A percentile compares a stretch with the other conserved stretches of the same genome.
phyloP scores from a whole-genome alignment of 2,797 vertebrate species.

The Coregonus ussuriensis region DNA sequence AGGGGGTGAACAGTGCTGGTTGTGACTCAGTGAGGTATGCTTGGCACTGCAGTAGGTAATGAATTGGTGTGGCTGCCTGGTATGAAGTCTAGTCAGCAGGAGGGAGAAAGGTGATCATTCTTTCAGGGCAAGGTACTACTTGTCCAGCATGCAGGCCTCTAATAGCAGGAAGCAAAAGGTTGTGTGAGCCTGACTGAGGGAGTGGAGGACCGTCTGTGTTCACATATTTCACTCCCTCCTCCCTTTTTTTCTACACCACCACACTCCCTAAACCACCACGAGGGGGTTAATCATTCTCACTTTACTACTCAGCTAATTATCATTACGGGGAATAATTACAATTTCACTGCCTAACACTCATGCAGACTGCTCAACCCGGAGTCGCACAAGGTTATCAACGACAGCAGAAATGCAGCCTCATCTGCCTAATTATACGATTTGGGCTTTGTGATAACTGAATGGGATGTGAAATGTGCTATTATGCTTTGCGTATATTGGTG shows the following conservation, averaged over 20 bases:
- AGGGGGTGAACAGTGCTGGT: constrained; percentile 31
- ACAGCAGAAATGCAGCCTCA: constrained; percentile 67
- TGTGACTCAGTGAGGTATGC: constrained; percentile 52
- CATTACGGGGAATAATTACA: constrained; percentile 75
- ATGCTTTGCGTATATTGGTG: constrained; percentile 39
- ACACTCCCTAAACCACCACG: constrained; percentile 47
- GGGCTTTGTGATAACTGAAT: constrained; percentile 71
- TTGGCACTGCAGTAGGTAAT: constrained; percentile 54
- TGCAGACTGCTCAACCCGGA: constrained; percentile 57
- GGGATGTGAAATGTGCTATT: constrained; percentile 65
- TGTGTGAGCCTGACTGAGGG: constrained; percentile 2
- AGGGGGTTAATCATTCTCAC: constrained; percentile 70
- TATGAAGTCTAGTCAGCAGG: constrained; percentile 55
- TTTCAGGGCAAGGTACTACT: constrained; percentile 49
- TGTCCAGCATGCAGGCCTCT: constrained; percentile 43
- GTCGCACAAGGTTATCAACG: constrained; percentile 74
- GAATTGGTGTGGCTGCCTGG: constrained; percentile 58
- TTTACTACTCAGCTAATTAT: constrained; percentile 74
- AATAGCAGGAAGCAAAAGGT: constrained; percentile 34
- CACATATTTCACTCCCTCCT: constrained; percentile 45
- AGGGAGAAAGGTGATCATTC: constrained; percentile 53
- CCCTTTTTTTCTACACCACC: constrained; percentile 46
- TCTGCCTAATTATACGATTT: constrained; percentile 74
- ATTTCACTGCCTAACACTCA: constrained; percentile 66
- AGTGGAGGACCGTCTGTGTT: constrained; percentile 32